Evolutionary conservation across 2,797 vertebrate species (phyloP).

Genomic region (Macrochelys suwanniensis): DNA sequence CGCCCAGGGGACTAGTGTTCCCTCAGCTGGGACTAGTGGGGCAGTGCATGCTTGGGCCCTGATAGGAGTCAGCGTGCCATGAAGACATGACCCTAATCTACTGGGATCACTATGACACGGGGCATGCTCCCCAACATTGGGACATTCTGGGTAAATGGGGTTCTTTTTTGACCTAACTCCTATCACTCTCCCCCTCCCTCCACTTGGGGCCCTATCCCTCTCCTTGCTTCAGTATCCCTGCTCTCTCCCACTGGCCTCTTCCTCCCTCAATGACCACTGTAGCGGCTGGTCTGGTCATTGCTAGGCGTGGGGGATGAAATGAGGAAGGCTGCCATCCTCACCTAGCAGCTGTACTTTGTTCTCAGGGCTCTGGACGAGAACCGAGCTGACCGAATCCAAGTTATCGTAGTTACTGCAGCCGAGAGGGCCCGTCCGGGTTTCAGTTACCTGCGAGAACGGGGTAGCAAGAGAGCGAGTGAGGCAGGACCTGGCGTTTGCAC

Average conservation of each 20-base stretch:
- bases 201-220: not conserved
- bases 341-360: slow-evolving; percentile 98
- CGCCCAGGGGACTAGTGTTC: no score
- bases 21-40: not conserved
- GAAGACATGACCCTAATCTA: not conserved
- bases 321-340: slow-evolving; percentile 70
- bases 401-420: slow-evolving; percentile 99
- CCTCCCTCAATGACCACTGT: not conserved
- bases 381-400: slow-evolving; percentile 97
- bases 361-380: slow-evolving; percentile 98
- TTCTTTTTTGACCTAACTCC: not conserved
- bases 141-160: not conserved
- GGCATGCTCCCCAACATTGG: not conserved
- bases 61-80: not conserved
- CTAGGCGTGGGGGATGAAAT: not conserved
- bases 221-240: not conserved
- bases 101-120: not conserved
- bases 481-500: not conserved
- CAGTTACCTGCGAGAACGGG: slow-evolving; percentile 90
- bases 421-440: slow-evolving; percentile 97
- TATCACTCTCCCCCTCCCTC: not conserved
- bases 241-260: not conserved
- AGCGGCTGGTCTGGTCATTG: not conserved
- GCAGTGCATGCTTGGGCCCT: not conserved
- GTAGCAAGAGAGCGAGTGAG: not conserved